phyloP scores from a whole-genome alignment of 2,888 invertebrate genomes.

The Malthinus seriepunctatus region DNA sequence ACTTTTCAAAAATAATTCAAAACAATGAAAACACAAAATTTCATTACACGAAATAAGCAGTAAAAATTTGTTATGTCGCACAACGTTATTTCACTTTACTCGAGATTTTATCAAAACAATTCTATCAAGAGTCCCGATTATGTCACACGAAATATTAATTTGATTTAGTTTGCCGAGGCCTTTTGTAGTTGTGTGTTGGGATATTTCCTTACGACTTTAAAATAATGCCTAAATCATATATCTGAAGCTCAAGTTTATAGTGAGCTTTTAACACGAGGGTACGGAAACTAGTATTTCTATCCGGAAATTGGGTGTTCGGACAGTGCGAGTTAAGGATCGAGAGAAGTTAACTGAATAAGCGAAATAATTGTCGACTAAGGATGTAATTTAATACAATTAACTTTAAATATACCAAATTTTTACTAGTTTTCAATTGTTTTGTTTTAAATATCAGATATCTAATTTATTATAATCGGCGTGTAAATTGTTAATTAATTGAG shows the following conservation, averaged over 20 bases:
- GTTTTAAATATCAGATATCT: too few relatives aligned
- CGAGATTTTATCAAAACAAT: too few relatives aligned
- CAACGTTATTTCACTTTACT: too few relatives aligned
- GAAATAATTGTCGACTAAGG: constrained; percentile 25
- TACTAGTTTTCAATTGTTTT: too few relatives aligned
- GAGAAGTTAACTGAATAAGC: constrained; percentile 25
- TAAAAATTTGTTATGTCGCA: too few relatives aligned
- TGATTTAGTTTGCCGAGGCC: background rate
- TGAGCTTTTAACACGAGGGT: constrained; percentile 15
- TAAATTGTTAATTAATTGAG: too few relatives aligned
- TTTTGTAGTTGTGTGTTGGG: background rate
- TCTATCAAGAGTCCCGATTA: too few relatives aligned
- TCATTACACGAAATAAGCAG: too few relatives aligned
- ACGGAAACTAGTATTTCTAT: constrained; percentile 28
- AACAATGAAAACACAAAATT: too few relatives aligned
- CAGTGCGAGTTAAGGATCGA: constrained; percentile 24
- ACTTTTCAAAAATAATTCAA: too few relatives aligned
- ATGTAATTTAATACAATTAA: constrained; percentile 21
- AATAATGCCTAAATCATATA: constrained; percentile 12
- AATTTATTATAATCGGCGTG: too few relatives aligned
- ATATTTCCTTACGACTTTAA: constrained; percentile 11
- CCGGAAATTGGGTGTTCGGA: constrained; percentile 31
- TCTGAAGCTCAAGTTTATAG: constrained; percentile 16
- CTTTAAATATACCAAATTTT: constrained; percentile 15
- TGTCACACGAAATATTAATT: constrained; percentile 6